Evolutionary conservation across 2,888 invertebrate genomes (phyloP).

Genomic region (Lagria hirta): DNA sequence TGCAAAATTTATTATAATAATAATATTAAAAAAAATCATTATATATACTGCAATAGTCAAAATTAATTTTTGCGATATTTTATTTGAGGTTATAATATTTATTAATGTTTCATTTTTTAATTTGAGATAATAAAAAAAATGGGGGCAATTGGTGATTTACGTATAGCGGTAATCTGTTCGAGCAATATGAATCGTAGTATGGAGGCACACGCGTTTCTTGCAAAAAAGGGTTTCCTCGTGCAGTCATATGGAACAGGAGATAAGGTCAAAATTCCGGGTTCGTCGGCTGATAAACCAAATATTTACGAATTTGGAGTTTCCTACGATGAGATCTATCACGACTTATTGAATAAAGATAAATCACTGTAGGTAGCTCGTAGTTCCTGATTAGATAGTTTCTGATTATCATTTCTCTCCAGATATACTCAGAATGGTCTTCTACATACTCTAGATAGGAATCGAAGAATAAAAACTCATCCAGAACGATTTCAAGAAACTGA

Average conservation of each 20-base stretch:
- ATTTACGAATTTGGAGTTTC: slow-evolving; percentile 95
- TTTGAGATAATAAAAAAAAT: slow-evolving; percentile 4
- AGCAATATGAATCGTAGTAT: slow-evolving; percentile 99
- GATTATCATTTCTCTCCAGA: background rate
- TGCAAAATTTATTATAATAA: too few species aligned
- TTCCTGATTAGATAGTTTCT: slow-evolving; percentile 4
- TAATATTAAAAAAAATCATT: too few species aligned
- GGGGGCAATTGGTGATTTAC: slow-evolving; percentile 55
- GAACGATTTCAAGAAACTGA: slow-evolving; percentile 89
- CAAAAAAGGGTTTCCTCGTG: slow-evolving; percentile 96
- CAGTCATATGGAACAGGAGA: slow-evolving; percentile 93
- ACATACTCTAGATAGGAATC: slow-evolving; percentile 96
- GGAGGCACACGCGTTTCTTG: slow-evolving; percentile 98
- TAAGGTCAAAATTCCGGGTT: slow-evolving; percentile 95
- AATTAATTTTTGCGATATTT: too few species aligned
- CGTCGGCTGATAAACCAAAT: slow-evolving; percentile 91
- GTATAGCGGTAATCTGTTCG: slow-evolving; percentile 95
- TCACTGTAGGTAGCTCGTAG: slow-evolving; percentile 62
- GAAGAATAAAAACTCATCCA: slow-evolving; percentile 90
- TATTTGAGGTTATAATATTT: too few species aligned
- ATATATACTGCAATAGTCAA: too few species aligned
- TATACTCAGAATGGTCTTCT: slow-evolving; percentile 96
- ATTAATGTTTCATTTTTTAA: too few species aligned
- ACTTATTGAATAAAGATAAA: slow-evolving; percentile 87
- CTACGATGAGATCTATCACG: slow-evolving; percentile 95